phyloP scores from a whole-genome alignment of 2,888 invertebrate species.

The Nematopogon swammerdamellus region DNA sequence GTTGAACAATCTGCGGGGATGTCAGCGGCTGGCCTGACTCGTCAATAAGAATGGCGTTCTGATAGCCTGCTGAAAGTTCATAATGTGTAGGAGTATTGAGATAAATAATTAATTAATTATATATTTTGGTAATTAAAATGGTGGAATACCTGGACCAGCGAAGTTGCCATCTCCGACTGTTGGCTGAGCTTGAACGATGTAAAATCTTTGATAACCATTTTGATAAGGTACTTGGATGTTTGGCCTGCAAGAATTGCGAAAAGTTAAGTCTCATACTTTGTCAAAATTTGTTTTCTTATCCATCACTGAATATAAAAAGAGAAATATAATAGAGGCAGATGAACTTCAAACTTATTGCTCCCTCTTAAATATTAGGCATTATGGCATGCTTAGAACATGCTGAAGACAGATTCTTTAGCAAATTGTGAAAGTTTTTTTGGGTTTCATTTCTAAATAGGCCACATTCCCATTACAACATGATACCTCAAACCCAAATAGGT shows the following conservation, averaged over 20 bases:
- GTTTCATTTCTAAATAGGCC: too few species aligned
- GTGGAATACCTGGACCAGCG: background rate
- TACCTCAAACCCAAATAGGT: too few species aligned
- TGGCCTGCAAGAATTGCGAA: background rate
- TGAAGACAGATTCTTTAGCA: too few species aligned
- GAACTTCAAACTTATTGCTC: too few species aligned
- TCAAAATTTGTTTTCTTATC: too few species aligned
- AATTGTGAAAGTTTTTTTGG: too few species aligned
- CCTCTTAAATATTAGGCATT: too few species aligned
- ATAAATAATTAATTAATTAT: background rate
- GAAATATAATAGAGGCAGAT: too few species aligned
- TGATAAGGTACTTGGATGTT: background rate
- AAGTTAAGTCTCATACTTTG: too few species aligned
- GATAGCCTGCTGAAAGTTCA: constrained; percentile 23
- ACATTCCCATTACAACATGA: too few species aligned
- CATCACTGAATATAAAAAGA: too few species aligned
- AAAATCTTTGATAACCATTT: background rate
- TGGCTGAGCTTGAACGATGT: background rate
- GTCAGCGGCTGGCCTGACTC: constrained; percentile 25
- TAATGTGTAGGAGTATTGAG: background rate
- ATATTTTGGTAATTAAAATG: background rate
- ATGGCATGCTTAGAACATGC: too few species aligned
- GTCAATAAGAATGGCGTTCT: constrained; percentile 31
- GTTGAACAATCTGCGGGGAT: constrained; percentile 14
- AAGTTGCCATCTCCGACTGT: background rate